Percentiles rank a stretch among this genome's conserved stretches.
These are phyloP conservation scores for Aphaenogaster ashmeadi DNA, from an alignment of 1,140 invertebrate genomes.

Conservation along the genomic window DNA sequence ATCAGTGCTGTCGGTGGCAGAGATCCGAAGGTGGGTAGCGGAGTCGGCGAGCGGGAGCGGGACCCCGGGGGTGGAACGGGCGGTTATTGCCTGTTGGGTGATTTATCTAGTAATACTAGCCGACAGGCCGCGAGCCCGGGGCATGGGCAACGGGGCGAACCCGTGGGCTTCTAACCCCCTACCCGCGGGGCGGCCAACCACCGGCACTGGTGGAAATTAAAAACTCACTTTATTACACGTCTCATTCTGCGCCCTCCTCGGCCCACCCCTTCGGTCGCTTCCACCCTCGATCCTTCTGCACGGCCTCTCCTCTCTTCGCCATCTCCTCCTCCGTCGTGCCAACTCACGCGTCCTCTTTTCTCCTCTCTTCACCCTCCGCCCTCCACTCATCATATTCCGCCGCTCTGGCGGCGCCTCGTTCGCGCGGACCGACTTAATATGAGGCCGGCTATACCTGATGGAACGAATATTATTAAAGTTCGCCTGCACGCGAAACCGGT, in stretches of 20 bases:
- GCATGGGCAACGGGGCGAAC: constrained; percentile 70
- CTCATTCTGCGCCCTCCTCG: constrained; percentile 83
- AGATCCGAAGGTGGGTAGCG: constrained; percentile 70
- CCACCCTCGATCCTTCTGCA: constrained; percentile 57
- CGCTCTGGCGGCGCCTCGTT: constrained; percentile 66
- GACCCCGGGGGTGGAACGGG: constrained; percentile 67
- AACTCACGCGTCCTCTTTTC: constrained; percentile 53
- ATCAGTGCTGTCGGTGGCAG: constrained; percentile 79
- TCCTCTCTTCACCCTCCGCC: constrained; percentile 28
- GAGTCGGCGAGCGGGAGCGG: constrained; percentile 65
- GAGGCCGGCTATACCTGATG: constrained; percentile 86
- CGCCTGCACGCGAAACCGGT: constrained; percentile 85
- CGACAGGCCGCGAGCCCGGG: constrained; percentile 84
- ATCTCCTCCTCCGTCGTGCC: constrained; percentile 22
- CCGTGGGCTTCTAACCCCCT: constrained; percentile 78
- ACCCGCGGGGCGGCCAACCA: constrained; percentile 79
- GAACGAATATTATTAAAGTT: constrained; percentile 88
- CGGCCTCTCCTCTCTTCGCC: constrained; percentile 50
- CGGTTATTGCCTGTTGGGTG: constrained; percentile 87
- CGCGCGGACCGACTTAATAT: constrained; percentile 85
- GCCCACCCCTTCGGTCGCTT: constrained; percentile 31
- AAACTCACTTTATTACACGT: constrained; percentile 88
- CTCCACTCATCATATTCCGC: constrained; percentile 70
- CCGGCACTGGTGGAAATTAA: constrained; percentile 86
- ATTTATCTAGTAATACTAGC: constrained; percentile 88